These are phyloP conservation scores for Cheirogaleus medius DNA, from an alignment of 2,113 vertebrate species.

Conservation along the genomic window DNA sequence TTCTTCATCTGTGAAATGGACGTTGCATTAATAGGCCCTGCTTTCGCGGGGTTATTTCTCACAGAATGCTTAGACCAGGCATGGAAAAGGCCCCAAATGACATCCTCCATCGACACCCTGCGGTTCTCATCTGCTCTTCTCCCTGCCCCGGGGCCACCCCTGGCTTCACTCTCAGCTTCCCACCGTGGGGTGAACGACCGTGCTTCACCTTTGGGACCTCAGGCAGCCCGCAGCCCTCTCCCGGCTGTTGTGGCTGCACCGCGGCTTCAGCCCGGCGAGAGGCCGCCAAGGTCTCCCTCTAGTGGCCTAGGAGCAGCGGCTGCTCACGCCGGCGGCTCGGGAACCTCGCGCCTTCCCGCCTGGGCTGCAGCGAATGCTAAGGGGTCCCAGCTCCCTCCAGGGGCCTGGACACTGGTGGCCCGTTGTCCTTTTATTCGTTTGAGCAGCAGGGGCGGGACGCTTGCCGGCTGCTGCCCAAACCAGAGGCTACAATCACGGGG, in stretches of 20 bases:
- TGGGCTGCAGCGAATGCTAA: neutral
- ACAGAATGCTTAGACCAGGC: neutral
- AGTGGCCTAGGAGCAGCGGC: neutral
- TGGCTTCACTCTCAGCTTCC: neutral
- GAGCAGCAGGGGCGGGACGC: neutral
- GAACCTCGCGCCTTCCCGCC: rapidly evolving
- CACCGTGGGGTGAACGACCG: no score
- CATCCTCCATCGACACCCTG: rapidly evolving
- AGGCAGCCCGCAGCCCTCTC: neutral
- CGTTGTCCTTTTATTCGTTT: neutral
- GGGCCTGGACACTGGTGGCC: neutral
- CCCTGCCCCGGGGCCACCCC: neutral
- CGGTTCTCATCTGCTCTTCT: neutral
- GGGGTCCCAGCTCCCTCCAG: rapidly evolving
- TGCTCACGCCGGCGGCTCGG: neutral
- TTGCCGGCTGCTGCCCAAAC: neutral
- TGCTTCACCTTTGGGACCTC: neutral
- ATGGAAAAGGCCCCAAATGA: rapidly evolving
- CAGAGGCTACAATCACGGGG: neutral
- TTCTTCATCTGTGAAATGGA: neutral
- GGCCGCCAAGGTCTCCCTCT: constrained; percentile 51
- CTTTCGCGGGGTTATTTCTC: neutral
- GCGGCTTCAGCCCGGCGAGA: rapidly evolving
- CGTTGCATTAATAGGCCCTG: neutral
- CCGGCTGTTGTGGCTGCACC: no score